Evolutionary conservation across 2,797 vertebrate species (phyloP).

Genomic region (Pitangus sulphuratus): DNA sequence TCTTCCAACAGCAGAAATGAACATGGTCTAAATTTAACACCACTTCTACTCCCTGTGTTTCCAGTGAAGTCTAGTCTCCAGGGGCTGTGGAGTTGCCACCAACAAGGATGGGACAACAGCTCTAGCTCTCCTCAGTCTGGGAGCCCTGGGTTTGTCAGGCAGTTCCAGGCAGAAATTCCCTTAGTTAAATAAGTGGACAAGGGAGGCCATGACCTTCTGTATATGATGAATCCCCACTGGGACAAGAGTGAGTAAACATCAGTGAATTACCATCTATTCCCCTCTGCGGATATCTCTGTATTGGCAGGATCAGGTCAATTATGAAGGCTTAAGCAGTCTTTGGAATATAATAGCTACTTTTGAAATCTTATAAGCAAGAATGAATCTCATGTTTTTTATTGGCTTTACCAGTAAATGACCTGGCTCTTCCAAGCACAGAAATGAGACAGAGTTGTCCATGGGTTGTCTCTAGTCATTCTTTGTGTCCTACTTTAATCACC

Average conservation of each 20-base stretch:
- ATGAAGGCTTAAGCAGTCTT: background rate
- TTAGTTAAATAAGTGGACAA: background rate
- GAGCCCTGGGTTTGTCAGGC: background rate
- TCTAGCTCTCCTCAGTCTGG: background rate
- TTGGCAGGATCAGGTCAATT: background rate
- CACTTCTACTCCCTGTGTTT: background rate
- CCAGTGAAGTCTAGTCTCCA: background rate
- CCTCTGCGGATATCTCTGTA: background rate
- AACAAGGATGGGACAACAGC: background rate
- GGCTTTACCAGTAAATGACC: background rate
- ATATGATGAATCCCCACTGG: background rate
- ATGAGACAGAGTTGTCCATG: background rate
- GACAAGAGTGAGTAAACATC: background rate
- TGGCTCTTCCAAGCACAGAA: background rate
- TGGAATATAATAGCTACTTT: constrained; percentile 24
- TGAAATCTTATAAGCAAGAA: background rate
- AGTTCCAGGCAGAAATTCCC: background rate
- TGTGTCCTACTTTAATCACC: background rate
- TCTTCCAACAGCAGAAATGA: background rate
- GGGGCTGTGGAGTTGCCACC: background rate
- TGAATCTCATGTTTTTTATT: background rate
- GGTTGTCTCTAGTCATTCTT: background rate
- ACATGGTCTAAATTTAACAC: background rate
- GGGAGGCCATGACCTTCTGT: background rate
- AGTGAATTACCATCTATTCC: background rate